These are phyloP conservation scores for Synanceia verrucosa DNA, from an alignment of 2,797 vertebrate species.

Conservation along the genomic window DNA sequence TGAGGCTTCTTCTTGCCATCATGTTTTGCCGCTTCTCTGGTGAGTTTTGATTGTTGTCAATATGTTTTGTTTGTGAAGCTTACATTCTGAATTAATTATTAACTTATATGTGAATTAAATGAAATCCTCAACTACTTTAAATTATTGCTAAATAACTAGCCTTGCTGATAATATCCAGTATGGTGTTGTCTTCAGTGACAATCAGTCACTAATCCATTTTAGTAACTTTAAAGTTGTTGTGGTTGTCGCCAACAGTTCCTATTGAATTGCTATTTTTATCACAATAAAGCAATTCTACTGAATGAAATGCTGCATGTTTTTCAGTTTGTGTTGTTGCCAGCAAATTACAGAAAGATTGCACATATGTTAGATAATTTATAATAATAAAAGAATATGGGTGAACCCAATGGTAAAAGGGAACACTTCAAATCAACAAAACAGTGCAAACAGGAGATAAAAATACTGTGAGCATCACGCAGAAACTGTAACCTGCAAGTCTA, in stretches of 20 bases:
- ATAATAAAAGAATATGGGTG: background rate
- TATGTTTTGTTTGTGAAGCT: background rate
- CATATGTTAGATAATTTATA: background rate
- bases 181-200: background rate
- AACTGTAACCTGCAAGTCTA: background rate
- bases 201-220: background rate
- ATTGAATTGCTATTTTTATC: background rate
- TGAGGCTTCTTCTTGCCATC: constrained; percentile 42
- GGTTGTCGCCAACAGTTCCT: background rate
- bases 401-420: background rate
- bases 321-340: too few species aligned
- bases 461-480: background rate
- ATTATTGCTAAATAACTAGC: background rate
- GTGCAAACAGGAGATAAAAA: background rate
- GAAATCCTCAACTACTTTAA: background rate
- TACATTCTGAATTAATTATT: background rate
- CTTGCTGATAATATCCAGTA: background rate
- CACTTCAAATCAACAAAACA: background rate
- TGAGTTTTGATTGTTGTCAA: constrained; percentile 40
- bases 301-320: too few species aligned
- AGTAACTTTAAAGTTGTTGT: background rate
- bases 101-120: background rate
- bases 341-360: too few species aligned
- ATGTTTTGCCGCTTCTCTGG: constrained; percentile 55
- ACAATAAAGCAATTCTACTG: background rate